Base-by-base conservation (phyloP, 1,140 invertebrate genomes). In the Heliconius congener region DNA sequence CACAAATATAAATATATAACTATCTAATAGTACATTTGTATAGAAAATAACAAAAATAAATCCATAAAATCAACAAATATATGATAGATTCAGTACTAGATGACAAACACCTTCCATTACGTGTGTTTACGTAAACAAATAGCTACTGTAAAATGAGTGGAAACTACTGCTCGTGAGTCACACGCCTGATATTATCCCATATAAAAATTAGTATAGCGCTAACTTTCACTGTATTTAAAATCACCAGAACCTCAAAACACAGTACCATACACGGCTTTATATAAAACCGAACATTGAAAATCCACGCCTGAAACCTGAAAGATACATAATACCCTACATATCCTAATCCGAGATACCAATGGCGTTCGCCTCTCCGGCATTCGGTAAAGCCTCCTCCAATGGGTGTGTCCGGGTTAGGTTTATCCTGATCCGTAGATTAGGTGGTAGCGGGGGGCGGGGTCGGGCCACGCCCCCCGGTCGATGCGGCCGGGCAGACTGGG, bases 391-490 rank as follows among this genome's bases (percentile, higher is more conserved):
- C 88, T 91, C 90, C 90, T 88, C 90, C 90, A 91, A 91, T 92
- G 81, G 87, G 85, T 87, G 87, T 88, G 83, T 72, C 78, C 82
- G 87, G 87, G 84, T 91, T 89, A 91, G 87, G 87, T 87, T 92
- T 90, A 94, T 93, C 92, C 92, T 88, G 92, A 94, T 93, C 91
- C 90, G 86, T 79, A 91, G 91, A 94, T 94, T 93, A 94, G 91
- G 82, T 87, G 86, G 81, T 88, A 87, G 84, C 88, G 89, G 89
- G 89, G 90, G 91, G 91, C 90, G 90, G 90, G 91, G 87, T 87
- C 85, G 70, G 73, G 37, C 88, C 91, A 92, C 91, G 92, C 92
- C 92, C 84, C 89, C 91, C 91, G 92, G 91, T 94, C 92, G 91
- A 94, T 94, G 89, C 89, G 83, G 88, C 89, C 84, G 78, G 81